A percentile compares a stretch with the other conserved stretches of the same genome.
Evolutionary conservation across 92 coral and sea anemone species (phyloP).

Genomic region (Porites divaricata): DNA sequence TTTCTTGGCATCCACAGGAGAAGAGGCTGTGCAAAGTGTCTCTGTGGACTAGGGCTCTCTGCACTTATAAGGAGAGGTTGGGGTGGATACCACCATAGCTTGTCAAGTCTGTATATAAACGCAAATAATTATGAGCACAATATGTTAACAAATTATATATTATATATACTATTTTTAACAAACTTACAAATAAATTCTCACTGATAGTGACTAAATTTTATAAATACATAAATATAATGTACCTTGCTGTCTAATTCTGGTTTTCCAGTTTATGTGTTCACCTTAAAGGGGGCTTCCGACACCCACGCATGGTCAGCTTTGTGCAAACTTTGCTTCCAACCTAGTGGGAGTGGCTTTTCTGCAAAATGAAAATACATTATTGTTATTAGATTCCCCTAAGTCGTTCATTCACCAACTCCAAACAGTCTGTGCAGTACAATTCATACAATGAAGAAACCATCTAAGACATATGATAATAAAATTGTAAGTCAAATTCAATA

Average conservation of each 20-base stretch:
- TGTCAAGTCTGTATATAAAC: conserved; percentile 16
- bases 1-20: conserved; percentile 70
- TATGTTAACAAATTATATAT: too few species aligned
- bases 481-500: too few species aligned
- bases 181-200: too few species aligned
- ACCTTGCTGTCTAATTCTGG: conserved; percentile 49
- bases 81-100: conserved; percentile 67
- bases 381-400: too few species aligned
- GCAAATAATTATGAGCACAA: too few species aligned
- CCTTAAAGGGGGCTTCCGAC: conserved; percentile 49
- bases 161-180: too few species aligned
- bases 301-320: conserved; percentile 63
- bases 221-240: not conserved
- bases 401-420: too few species aligned
- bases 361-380: not conserved
- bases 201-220: too few species aligned
- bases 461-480: too few species aligned
- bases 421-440: too few species aligned
- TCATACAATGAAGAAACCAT: too few species aligned
- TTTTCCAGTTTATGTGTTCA: conserved; percentile 36
- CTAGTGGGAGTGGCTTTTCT: conserved; percentile 34
- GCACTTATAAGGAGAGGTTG: conserved; percentile 29
- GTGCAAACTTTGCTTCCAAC: conserved; percentile 53
- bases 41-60: conserved; percentile 25
- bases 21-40: conserved; percentile 45